Conservation (phyloP, 1,140 invertebrate genomes). For the Lepidurus packardi region DNA sequence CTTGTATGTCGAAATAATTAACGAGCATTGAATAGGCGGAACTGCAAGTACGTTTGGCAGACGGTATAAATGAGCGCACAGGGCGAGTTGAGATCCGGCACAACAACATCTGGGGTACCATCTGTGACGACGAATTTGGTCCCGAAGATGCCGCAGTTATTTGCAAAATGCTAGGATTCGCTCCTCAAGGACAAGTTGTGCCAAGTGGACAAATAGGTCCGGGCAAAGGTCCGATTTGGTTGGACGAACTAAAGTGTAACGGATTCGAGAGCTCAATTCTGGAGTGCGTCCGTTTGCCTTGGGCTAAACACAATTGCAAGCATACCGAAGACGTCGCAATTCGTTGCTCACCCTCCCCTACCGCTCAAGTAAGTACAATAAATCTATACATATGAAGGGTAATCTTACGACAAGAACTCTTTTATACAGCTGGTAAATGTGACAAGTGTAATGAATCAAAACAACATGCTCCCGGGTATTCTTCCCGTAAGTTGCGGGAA, state of each 20-base stretch:
- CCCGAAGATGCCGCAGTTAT: slow-evolving; percentile 56
- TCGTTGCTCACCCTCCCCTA: slow-evolving; percentile 46
- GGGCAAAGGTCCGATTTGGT: slow-evolving; percentile 63
- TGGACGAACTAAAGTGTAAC: slow-evolving; percentile 61
- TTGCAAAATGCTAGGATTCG: slow-evolving; percentile 58
- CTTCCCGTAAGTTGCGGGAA: slow-evolving; percentile 38
- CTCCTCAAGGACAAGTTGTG: slow-evolving; percentile 46
- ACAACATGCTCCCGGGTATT: neutral
- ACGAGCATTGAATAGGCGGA: slow-evolving; percentile 45
- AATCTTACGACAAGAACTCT: neutral
- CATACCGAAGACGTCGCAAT: slow-evolving; percentile 70
- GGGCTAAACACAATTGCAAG: slow-evolving; percentile 65
- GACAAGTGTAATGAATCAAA: neutral
- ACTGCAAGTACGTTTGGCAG: slow-evolving; percentile 56
- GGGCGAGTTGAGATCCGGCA: slow-evolving; percentile 65
- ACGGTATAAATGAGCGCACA: slow-evolving; percentile 51
- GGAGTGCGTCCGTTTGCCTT: slow-evolving; percentile 58
- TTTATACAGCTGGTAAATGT: neutral
- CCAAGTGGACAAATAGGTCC: slow-evolving; percentile 45
- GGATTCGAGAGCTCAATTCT: slow-evolving; percentile 61
- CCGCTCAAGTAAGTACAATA: slow-evolving; percentile 23
- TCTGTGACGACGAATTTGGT: slow-evolving; percentile 73
- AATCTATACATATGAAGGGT: neutral
- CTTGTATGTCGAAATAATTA: neutral
- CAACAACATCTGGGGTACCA: slow-evolving; percentile 65